Base-by-base conservation (phyloP, 2,888 invertebrate genomes). In the Chrysopilus asiliformis region DNA sequence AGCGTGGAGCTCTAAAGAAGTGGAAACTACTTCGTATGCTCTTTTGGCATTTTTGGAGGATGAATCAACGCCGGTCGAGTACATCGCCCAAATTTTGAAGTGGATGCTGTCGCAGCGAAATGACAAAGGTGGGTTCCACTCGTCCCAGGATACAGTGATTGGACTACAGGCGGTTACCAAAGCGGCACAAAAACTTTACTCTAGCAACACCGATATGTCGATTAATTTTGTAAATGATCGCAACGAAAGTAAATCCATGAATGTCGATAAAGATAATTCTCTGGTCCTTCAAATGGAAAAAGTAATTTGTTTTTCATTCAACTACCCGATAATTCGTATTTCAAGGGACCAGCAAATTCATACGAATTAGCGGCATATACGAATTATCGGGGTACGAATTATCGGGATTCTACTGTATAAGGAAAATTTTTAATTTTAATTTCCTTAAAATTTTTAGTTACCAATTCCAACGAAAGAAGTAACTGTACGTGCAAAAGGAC, bases 91-190 rank as follows among this genome's bases (percentile, higher is more conserved):
- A n/a, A 74, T 79, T 2, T 67, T 79, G 1, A 70, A 76, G 37
- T 86, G 85, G 84, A 64, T 87, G 32, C 68, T 76, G 5, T 67
- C 74, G 2, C 77, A 81, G 50, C 65, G 78, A 28, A 72, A 74
- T 40, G 62, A 72, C 4, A 61, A 70, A 3, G 85, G 85, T 3
- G 83, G 82, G 2, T 84, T 84, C 49, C 58, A 73, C 1, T 76
- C 83, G 2, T 83, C 85, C 0, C 84, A 79, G 66, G 82, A 85
- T 48, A 84, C 84, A 0, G 78, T 81, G 6, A 68, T 84, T 18
- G 83, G 79, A 6, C 63, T 84, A 38, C 70, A 74, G 47, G 82
- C 82, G 0, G 56, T 84, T 6, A 37, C 31, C 26, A 41, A 41
- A 26, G 33, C 36, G 14, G 41, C 41, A 10, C 38, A 68, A 40